Conservation (phyloP, 2,113 vertebrate genomes). For the Eclectus roratus region DNA sequence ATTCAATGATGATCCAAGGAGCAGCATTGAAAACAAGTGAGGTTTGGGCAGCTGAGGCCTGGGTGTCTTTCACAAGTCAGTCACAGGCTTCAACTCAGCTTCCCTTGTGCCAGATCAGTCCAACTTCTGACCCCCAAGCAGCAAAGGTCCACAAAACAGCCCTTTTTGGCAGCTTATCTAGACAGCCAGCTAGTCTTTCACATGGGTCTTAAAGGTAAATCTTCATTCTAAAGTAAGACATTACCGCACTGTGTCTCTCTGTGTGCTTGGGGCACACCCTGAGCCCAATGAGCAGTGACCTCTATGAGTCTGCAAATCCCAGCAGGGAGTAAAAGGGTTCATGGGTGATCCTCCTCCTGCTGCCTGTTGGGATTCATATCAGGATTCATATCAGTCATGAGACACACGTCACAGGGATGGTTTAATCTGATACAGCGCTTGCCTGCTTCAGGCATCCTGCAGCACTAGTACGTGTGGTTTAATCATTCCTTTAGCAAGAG, state of each 20-base stretch:
- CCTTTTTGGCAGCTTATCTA: neutral
- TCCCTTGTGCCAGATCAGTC: neutral
- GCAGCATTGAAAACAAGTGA: neutral
- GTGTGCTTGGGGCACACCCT: neutral
- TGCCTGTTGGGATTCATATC: neutral
- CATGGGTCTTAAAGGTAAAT: neutral
- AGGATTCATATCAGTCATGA: neutral
- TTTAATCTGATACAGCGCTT: neutral
- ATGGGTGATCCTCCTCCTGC: neutral
- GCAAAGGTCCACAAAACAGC: neutral
- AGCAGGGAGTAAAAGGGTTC: neutral
- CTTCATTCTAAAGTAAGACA: neutral
- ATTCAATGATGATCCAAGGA: neutral
- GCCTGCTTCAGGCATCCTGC: neutral
- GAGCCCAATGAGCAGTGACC: neutral
- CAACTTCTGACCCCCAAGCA: neutral
- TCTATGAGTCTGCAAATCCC: neutral
- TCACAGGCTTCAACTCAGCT: neutral
- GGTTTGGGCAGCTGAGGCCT: neutral
- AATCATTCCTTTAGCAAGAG: neutral
- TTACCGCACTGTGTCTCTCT: neutral
- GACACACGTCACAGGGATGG: rapidly evolving
- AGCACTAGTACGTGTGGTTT: neutral
- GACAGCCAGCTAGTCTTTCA: neutral
- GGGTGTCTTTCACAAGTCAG: neutral